A percentile compares a stretch with the other conserved stretches of the same genome.
phyloP scores from a whole-genome alignment of 2,888 invertebrate species.

The Plagodis dolabraria region DNA sequence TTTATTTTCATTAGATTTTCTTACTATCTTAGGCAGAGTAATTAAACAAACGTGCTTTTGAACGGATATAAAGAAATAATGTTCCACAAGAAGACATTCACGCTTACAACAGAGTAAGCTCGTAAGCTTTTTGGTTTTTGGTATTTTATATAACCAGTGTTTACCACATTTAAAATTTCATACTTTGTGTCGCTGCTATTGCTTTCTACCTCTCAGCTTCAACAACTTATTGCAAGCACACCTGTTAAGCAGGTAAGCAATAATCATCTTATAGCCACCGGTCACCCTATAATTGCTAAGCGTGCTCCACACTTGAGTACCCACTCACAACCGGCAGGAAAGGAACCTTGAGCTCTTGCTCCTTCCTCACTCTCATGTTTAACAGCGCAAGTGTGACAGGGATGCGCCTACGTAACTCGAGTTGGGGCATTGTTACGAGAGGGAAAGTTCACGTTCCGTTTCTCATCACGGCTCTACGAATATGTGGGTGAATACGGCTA shows the following conservation, averaged over 20 bases:
- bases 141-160: too few species aligned
- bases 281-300: slow-evolving; percentile 27
- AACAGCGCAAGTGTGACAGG: slow-evolving; percentile 49
- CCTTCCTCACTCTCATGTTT: slow-evolving; percentile 38
- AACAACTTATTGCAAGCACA: not conserved
- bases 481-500: slow-evolving; percentile 81
- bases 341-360: slow-evolving; percentile 23
- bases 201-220: not conserved
- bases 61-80: too few species aligned
- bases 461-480: slow-evolving; percentile 77
- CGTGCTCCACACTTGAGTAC: slow-evolving; percentile 25
- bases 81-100: too few species aligned
- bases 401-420: slow-evolving; percentile 58
- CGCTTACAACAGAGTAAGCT: too few species aligned
- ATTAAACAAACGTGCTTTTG: too few species aligned
- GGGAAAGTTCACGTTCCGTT: slow-evolving; percentile 80
- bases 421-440: slow-evolving; percentile 77
- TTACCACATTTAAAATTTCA: too few species aligned
- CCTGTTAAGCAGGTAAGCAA: slow-evolving; percentile 14
- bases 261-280: slow-evolving; percentile 29
- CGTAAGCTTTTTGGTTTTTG: too few species aligned
- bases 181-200: too few species aligned
- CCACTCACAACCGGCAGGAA: slow-evolving; percentile 7
- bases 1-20: too few species aligned
- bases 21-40: too few species aligned